These are phyloP conservation scores for Lophotis ruficrista DNA, from an alignment of 2,113 vertebrate genomes.

Conservation along the genomic window DNA sequence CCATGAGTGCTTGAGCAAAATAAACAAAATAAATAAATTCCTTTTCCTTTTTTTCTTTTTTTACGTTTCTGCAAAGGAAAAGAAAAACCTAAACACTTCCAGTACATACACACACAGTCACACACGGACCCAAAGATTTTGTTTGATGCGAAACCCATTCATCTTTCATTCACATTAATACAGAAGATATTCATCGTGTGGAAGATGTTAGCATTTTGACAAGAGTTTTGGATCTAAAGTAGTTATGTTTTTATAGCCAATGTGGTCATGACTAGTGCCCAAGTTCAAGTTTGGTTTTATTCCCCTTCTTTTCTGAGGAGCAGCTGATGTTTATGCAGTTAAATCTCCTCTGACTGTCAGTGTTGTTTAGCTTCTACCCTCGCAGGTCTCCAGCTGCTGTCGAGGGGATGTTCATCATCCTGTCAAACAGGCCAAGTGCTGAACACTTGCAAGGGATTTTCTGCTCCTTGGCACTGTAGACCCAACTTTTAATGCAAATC, in stretches of 20 bases:
- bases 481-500: neutral
- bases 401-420: neutral
- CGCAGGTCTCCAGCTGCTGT: neutral
- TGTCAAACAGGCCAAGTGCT: neutral
- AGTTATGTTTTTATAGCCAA: neutral
- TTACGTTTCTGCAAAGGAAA: neutral
- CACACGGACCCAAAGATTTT: neutral
- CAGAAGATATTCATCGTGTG: neutral
- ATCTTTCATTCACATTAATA: neutral
- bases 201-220: neutral
- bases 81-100: neutral
- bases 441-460: neutral
- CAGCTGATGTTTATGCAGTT: neutral
- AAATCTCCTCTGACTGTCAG: neutral
- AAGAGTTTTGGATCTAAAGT: neutral
- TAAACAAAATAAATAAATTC: neutral
- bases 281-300: neutral
- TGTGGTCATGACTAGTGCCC: neutral
- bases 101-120: neutral
- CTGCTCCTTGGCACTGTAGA: neutral
- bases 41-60: neutral
- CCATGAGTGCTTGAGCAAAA: neutral
- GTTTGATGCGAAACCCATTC: neutral
- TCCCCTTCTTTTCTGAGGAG: neutral
- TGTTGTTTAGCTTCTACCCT: neutral